Percentiles rank a stretch among this genome's conserved stretches.
These are phyloP conservation scores for Tamias sibiricus DNA, from an alignment of 2,113 vertebrate genomes.

Conservation along the genomic window DNA sequence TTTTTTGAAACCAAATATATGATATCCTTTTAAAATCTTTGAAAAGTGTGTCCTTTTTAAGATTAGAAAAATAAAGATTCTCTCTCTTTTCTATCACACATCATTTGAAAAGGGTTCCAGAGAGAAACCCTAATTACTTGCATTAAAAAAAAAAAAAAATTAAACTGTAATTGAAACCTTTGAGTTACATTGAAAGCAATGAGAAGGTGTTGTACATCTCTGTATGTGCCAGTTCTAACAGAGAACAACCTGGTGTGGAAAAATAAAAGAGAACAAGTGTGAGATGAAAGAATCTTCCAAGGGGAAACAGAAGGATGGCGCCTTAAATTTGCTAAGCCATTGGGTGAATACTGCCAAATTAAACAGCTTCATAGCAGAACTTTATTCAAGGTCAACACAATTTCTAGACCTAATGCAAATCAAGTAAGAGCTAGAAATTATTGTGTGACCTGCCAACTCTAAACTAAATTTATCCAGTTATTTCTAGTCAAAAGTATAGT, in stretches of 20 bases:
- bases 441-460: neutral
- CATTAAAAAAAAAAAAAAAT: conserved; percentile 51
- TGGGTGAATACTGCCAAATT: neutral
- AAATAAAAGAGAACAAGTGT: neutral
- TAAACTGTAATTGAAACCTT: conserved; percentile 3
- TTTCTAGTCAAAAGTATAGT: neutral
- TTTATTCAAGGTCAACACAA: neutral
- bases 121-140: neutral
- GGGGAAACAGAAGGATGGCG: neutral
- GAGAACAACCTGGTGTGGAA: neutral
- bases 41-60: neutral
- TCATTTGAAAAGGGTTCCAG: neutral
- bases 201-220: neutral
- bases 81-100: neutral
- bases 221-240: neutral
- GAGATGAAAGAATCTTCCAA: neutral
- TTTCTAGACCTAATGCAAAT: neutral
- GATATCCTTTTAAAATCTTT: neutral
- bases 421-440: neutral
- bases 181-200: neutral
- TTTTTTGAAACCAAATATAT: neutral
- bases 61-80: neutral
- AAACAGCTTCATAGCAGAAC: neutral
- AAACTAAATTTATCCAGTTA: neutral
- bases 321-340: neutral